phyloP scores from a whole-genome alignment of 37 sponge, comb jelly and placozoan species.

The Eunapius fragilis region DNA sequence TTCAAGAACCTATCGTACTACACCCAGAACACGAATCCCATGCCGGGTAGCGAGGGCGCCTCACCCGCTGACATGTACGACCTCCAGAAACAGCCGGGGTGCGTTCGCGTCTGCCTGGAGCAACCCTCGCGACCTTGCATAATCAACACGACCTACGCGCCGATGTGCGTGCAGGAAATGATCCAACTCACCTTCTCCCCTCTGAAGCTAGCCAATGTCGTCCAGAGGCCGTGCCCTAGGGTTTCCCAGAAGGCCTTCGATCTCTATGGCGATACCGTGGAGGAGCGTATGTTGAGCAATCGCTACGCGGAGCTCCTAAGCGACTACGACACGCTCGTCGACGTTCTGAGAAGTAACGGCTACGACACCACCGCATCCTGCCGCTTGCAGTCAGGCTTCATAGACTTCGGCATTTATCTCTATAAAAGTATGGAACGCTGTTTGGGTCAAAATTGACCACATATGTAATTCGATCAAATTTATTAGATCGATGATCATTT shows the following conservation, averaged over 20 bases:
- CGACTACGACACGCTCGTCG: conserved; percentile 1
- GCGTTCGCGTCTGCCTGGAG: conserved; percentile 23
- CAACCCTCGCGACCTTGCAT: conserved; percentile 3
- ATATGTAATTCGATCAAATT: no score
- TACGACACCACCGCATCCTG: neutral
- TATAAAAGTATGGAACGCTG: no score
- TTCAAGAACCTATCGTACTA: conserved; percentile 33
- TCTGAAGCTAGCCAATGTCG: neutral
- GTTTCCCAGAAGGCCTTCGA: neutral
- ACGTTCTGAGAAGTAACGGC: neutral
- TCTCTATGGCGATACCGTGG: neutral
- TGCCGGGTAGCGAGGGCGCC: conserved; percentile 14
- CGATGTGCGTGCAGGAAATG: neutral
- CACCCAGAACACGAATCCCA: conserved; percentile 12
- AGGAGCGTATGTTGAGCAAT: neutral
- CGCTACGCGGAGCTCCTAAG: conserved; percentile 3
- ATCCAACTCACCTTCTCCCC: conserved; percentile 1
- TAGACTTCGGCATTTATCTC: conserved; percentile 11
- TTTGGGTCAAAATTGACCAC: no score
- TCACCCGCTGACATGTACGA: conserved; percentile 23
- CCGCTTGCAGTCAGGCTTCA: neutral
- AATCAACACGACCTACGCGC: conserved; percentile 18
- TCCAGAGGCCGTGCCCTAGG: conserved; percentile 3
- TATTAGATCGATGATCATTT: no score
- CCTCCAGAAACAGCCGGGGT: conserved; percentile 23